Evolutionary conservation across 2,113 vertebrate genomes (phyloP).

Genomic region (Grus americana): DNA sequence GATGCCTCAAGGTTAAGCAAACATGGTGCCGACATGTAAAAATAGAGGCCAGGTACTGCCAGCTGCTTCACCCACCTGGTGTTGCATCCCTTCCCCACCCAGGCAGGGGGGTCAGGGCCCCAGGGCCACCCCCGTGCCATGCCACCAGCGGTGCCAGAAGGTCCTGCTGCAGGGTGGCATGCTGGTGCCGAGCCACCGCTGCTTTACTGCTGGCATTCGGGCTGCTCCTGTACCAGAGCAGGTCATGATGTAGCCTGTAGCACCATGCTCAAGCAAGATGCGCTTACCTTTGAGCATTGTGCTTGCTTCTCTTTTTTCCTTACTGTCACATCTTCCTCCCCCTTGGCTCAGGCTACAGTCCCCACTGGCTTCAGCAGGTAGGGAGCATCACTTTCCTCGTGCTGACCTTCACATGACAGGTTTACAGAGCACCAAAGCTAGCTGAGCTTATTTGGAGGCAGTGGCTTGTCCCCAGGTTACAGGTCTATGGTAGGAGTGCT

Average conservation of each 20-base stretch:
- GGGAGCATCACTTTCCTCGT: neutral
- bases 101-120: neutral
- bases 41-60: neutral
- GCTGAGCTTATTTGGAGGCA: neutral
- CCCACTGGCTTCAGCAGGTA: neutral
- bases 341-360: neutral
- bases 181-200: neutral
- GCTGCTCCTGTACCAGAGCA: neutral
- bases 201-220: fast-evolving
- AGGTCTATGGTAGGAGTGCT: neutral
- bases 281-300: neutral
- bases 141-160: neutral
- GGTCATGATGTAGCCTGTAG: neutral
- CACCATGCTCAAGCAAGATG: fast-evolving
- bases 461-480: neutral
- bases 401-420: neutral
- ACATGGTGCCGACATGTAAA: neutral
- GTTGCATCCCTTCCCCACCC: neutral
- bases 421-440: neutral
- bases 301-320: neutral
- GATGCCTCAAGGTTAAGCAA: constrained; percentile 58
- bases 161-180: neutral
- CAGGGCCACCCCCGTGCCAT: fast-evolving
- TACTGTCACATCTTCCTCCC: neutral
- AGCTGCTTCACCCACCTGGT: neutral